Evolutionary conservation across 2,797 vertebrate species (phyloP).

Genomic region (Gallinago stenura): DNA sequence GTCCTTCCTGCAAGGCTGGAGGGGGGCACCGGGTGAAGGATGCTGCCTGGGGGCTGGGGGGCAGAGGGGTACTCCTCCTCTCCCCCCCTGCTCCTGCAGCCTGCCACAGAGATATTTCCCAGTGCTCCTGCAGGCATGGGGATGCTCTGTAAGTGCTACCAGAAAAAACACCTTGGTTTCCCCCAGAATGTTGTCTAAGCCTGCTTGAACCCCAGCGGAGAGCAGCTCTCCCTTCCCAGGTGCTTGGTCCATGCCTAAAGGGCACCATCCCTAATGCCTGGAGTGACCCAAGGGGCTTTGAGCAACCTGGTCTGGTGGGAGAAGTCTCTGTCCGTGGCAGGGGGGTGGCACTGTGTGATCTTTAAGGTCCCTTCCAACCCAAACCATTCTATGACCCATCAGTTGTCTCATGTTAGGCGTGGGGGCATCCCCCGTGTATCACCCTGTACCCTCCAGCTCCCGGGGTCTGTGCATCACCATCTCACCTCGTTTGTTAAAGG

Average conservation of each 20-base stretch:
- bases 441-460: fast-evolving
- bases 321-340: too few relatives aligned
- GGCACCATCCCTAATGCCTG: fast-evolving
- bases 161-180: not conserved
- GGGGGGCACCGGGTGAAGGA: fast-evolving
- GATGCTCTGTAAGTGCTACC: not conserved
- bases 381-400: too few relatives aligned
- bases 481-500: not conserved
- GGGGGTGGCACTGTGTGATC: too few relatives aligned
- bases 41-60: not conserved
- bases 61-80: not conserved
- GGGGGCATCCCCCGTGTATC: not conserved
- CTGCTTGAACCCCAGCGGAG: not conserved
- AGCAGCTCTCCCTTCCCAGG: not conserved
- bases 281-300: not conserved
- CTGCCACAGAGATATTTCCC: not conserved
- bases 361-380: too few relatives aligned
- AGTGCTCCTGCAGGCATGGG: not conserved
- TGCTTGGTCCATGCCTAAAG: not conserved
- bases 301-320: too few relatives aligned
- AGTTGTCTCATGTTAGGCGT: fast-evolving
- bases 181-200: not conserved
- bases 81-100: not conserved
- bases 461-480: fast-evolving
- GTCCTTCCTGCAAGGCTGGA: not conserved